Conservation (phyloP, 2,888 invertebrate species). For the Folsomia manolachei region DNA sequence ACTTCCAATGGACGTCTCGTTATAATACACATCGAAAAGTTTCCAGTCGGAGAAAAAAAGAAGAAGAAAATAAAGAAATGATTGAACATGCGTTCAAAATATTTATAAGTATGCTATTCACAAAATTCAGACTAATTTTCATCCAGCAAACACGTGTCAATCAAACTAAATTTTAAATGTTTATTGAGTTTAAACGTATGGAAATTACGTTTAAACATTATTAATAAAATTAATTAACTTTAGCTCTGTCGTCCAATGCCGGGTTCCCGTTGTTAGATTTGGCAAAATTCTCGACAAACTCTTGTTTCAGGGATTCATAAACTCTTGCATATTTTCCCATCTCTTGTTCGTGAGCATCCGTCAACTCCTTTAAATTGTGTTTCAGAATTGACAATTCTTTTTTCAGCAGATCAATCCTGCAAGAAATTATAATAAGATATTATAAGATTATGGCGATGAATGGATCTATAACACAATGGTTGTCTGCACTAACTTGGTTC, state of each 20-base stretch:
- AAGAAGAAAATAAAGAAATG: too few species aligned
- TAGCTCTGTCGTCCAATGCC: neutral
- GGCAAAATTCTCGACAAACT: conserved; percentile 51
- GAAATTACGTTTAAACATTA: neutral
- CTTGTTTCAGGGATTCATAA: conserved; percentile 61
- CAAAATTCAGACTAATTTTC: too few species aligned
- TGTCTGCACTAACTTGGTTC: conserved; percentile 25
- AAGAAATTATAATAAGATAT: too few species aligned
- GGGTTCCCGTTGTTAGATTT: neutral
- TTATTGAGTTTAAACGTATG: neutral
- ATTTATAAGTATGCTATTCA: too few species aligned
- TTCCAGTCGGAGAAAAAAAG: too few species aligned
- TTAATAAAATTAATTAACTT: too few species aligned
- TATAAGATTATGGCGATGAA: too few species aligned
- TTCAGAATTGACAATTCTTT: conserved; percentile 66
- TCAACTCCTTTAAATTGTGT: conserved; percentile 63
- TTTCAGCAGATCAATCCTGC: conserved; percentile 64
- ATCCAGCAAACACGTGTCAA: too few species aligned
- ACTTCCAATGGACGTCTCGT: conserved; percentile 31
- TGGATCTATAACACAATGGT: too few species aligned
- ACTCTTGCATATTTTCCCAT: conserved; percentile 60
- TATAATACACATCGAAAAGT: too few species aligned
- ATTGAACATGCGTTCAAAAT: too few species aligned
- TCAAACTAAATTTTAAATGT: neutral
- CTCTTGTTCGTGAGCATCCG: conserved; percentile 64